These are phyloP conservation scores for Ophraella communa DNA, from an alignment of 2,888 invertebrate genomes.

Conservation along the genomic window DNA sequence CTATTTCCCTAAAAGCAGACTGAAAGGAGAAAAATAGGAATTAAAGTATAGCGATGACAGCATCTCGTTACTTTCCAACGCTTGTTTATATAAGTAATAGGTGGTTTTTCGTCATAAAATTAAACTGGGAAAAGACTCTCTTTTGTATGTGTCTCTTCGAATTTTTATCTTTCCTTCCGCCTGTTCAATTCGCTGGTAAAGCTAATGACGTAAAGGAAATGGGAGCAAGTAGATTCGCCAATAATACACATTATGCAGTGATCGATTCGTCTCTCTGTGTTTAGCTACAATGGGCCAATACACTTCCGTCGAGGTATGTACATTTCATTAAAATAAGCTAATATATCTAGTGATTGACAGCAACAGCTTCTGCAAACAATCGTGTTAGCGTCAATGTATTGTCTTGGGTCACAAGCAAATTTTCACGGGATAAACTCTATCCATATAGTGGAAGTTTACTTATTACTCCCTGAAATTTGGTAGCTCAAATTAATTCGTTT, in stretches of 20 bases:
- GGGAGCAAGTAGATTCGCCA: constrained; percentile 12
- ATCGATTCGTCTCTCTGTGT: constrained; percentile 18
- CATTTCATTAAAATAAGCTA: constrained; percentile 11
- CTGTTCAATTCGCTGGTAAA: constrained; percentile 6
- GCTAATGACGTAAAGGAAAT: constrained; percentile 26
- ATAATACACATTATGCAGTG: constrained; percentile 14
- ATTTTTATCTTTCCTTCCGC: constrained; percentile 23
- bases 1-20: constrained; percentile 46
- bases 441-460: no score
- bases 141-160: constrained; percentile 38
- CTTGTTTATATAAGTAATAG: constrained; percentile 49
- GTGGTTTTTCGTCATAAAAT: constrained; percentile 46
- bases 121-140: constrained; percentile 47
- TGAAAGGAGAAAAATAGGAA: constrained; percentile 47
- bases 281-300: constrained; percentile 18
- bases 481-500: no score
- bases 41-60: constrained; percentile 49
- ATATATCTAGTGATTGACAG: constrained; percentile 6
- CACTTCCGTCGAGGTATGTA: constrained; percentile 12
- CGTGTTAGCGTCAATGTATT: neutral
- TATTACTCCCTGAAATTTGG: no score
- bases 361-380: constrained; percentile 7
- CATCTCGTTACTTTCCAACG: constrained; percentile 44
- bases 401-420: neutral
- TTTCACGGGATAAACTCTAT: neutral